Conservation (phyloP, 2,797 vertebrate genomes). For the Merluccius polli region DNA sequence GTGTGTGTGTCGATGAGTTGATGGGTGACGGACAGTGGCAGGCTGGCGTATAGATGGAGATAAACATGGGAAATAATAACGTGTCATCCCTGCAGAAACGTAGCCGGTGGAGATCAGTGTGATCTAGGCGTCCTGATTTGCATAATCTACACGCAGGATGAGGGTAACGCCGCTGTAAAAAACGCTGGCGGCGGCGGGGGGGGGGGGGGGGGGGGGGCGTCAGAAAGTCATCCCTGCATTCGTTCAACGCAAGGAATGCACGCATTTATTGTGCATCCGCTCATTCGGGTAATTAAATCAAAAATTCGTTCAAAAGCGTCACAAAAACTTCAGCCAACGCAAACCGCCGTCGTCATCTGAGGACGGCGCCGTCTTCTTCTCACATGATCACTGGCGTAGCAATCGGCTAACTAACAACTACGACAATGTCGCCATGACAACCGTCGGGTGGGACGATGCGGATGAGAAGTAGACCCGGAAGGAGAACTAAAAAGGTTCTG, state of each 20-base stretch:
- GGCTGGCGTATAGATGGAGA: background rate
- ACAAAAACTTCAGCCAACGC: too few relatives aligned
- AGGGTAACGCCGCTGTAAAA: background rate
- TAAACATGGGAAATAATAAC: background rate
- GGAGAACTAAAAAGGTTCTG: too few relatives aligned
- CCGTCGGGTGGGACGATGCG: too few relatives aligned
- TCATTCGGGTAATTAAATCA: too few relatives aligned
- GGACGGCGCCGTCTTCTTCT: too few relatives aligned
- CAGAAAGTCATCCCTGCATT: background rate
- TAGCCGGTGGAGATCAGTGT: background rate
- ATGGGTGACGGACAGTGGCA: background rate
- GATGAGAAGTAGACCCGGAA: too few relatives aligned
- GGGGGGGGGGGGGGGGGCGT: too few relatives aligned
- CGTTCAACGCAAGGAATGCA: background rate
- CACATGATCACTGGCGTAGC: too few relatives aligned
- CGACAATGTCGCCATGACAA: too few relatives aligned
- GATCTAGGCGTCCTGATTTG: background rate
- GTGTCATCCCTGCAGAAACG: background rate
- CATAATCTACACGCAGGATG: background rate
- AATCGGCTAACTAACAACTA: too few relatives aligned
- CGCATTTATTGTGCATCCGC: background rate
- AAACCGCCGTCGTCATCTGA: too few relatives aligned
- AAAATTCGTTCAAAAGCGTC: too few relatives aligned
- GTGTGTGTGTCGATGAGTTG: background rate
- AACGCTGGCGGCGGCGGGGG: background rate